Percentiles rank a stretch among this genome's conserved stretches.
phyloP scores from a whole-genome alignment of 2,888 invertebrate genomes.

The Cataglyphis altisquamis region DNA sequence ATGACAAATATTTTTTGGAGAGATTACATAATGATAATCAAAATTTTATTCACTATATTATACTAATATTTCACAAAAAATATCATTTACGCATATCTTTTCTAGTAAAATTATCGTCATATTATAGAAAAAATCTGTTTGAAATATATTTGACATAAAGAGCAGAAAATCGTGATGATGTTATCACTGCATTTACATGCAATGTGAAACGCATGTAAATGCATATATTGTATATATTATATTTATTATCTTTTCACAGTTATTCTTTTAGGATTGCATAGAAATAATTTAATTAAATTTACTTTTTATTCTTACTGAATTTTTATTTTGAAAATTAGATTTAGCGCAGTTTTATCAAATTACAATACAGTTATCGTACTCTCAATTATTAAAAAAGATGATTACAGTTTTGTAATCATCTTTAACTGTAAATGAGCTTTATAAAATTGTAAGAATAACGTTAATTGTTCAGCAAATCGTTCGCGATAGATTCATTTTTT shows the following conservation, averaged over 20 bases:
- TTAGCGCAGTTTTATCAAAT: not conserved
- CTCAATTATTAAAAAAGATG: not conserved
- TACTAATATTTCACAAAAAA: not conserved
- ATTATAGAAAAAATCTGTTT: not conserved
- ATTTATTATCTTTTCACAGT: not conserved
- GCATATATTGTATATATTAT: not conserved
- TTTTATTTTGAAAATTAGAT: conserved; percentile 15
- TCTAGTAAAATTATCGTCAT: not conserved
- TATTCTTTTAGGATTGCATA: not conserved
- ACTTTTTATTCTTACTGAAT: not conserved
- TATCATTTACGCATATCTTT: not conserved
- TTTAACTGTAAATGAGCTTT: not conserved
- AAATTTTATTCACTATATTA: not conserved
- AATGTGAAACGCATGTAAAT: not conserved
- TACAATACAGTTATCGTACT: not conserved
- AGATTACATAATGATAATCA: not conserved
- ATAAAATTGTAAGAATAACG: not conserved
- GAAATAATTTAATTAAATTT: conserved; percentile 3
- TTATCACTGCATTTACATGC: not conserved
- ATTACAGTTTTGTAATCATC: not conserved
- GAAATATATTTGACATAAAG: not conserved
- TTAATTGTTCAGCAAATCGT: conserved; percentile 36
- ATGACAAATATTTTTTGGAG: not conserved
- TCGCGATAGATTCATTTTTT: conserved; percentile 56
- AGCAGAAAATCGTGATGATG: not conserved